Evolutionary conservation across 2,113 vertebrate genomes (phyloP), one percentile per base, ranked within the genome.

Genomic region (Tangachromis dhanisi): DNA sequence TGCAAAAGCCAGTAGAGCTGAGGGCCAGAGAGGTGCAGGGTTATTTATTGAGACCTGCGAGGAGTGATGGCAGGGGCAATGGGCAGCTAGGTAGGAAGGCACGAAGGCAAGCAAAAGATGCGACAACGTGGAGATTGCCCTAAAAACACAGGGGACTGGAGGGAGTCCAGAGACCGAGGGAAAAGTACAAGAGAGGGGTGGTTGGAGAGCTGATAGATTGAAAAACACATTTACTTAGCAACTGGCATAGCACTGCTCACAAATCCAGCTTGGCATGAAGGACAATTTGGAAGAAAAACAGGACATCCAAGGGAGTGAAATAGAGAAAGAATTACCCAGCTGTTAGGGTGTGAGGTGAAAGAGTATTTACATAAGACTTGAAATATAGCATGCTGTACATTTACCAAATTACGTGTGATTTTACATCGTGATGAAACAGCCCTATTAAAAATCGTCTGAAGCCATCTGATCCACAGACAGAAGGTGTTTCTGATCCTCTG

Each of bases 221-320:
- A 95, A 97, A 96, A 96, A 96, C 95, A 96, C 95, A 97, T 98
- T 98, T 97, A 97, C 95, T 98, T 97, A 98, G 97, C 90, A 88
- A 96, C 97, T 94, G 95, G 96, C 96, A 96, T 95, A 94, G 92
- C 94, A 86, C 88, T 86, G 95, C 97, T 97, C 96, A 96, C 94
- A 97, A 97, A 96, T 96, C 96, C 95, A 97, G 94, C 95, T 97
- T 96, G 92, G 93, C 97, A 97, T 97, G 97, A 98, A 97, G 97
- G 97, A 95, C 97, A 98, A 97, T 97, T 97, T 98, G 95, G 93
- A 97, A 95, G 84, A 92, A 94, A 95, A 97, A 96, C 95, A 96
- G 96, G 95, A 95, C 95, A 97, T 93, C 73, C 61, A 93, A 79
- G 80, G 88, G 87, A 85, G 89, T 85, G 85, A 84, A 90, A 93